phyloP scores from a whole-genome alignment of 2,113 vertebrate species.

The Lycaon pictus region DNA sequence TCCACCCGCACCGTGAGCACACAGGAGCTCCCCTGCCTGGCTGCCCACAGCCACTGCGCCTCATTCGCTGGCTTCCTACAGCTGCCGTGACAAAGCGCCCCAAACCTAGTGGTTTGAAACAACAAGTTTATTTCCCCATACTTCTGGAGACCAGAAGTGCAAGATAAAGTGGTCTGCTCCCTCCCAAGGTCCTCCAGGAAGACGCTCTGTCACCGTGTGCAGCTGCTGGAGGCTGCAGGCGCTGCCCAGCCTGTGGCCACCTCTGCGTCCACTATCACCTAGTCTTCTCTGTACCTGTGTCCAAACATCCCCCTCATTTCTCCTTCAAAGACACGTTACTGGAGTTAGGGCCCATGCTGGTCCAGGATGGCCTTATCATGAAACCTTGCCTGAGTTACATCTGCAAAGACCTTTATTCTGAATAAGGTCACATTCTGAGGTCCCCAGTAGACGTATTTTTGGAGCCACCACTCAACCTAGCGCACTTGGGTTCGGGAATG shows the following conservation, averaged over 20 bases:
- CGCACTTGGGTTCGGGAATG: not conserved
- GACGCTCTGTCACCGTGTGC: not conserved
- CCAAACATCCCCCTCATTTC: not conserved
- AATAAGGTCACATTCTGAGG: not conserved
- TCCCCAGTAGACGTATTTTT: not conserved
- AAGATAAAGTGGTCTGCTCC: not conserved
- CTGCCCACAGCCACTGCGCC: not conserved
- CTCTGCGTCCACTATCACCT: no score
- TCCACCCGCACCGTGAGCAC: not conserved
- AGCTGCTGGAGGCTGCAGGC: not conserved
- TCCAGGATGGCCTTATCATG: not conserved
- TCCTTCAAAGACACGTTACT: not conserved
- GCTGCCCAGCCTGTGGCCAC: no score
- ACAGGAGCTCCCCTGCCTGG: not conserved
- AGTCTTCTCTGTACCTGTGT: not conserved
- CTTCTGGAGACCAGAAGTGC: not conserved
- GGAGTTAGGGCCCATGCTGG: not conserved
- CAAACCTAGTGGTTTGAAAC: not conserved
- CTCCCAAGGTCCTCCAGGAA: not conserved
- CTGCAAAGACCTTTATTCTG: not conserved
- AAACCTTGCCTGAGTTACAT: not conserved
- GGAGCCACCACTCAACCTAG: not conserved
- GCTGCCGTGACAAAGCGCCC: not conserved
- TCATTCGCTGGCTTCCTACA: not conserved
- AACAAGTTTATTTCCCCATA: not conserved